Evolutionary conservation across 2,888 invertebrate species (phyloP), one percentile per base, ranked within the genome.

Genomic region (Yponomeuta sedellus): DNA sequence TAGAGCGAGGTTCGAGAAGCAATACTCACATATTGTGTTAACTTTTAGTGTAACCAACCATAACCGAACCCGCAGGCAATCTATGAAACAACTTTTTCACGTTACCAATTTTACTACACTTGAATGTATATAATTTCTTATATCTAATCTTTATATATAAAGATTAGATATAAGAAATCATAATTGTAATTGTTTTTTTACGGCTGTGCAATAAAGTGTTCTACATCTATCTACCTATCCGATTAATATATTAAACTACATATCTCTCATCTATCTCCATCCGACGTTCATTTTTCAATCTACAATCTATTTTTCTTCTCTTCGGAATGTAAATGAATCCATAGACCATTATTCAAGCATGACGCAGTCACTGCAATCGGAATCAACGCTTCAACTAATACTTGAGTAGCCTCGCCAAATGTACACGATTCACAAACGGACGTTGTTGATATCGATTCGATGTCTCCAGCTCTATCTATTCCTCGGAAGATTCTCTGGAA

Each of bases 301-400:
- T 52, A 52, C 16, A 52, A 52, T 52, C 44, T 52, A 52, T 16
- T 16, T 16, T 16, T 52, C 44, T 52, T 16, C 44, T 12, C 44
- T 52, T 52, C 44, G 44, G 44, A 16, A 52, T 52, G 44, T 52
- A 16, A 52, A 52, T 52, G 44, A 52, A 52, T 52, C 12, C 44
- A 52, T 52, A 4, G 44, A 16, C 44, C 44, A 52, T 52, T 52
- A 52, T 52, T 52, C 44, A 52, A 52, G 44, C 44, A 52, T 52
- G 44, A 52, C 44, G 16, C 16, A 52, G 44, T 52, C 44, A 52
- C 44, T 52, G 44, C 44, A 52, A 52, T 52, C 44, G 16, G 44
- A 52, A 52, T 52, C 44, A 52, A 52, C 44, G 44, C 44, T 52
- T 52, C 44, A 52, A 52, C 44, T 52, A 52, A 52, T 52, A 52